Percentiles rank a stretch among this genome's conserved stretches.
Evolutionary conservation across 1,140 invertebrate genomes (phyloP).

Genomic region (Diorhabda sublineata): DNA sequence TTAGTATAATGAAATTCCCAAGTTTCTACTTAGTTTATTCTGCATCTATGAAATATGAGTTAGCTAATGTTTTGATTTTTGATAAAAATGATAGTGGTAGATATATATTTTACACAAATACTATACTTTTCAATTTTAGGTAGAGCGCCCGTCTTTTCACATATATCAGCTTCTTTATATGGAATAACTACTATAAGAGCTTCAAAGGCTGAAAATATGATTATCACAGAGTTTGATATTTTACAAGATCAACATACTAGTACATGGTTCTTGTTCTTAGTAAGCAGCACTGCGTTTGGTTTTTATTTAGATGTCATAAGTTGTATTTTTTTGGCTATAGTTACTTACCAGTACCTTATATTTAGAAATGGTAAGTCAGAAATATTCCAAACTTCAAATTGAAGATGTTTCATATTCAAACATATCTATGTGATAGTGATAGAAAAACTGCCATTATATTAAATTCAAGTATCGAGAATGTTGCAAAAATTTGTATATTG

Average conservation of each 20-base stretch:
- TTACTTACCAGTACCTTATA: constrained; percentile 59
- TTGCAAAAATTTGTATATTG: no score
- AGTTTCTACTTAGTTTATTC: no score
- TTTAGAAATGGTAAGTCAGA: constrained; percentile 40
- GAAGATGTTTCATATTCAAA: no score
- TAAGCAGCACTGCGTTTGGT: constrained; percentile 76
- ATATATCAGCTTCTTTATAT: constrained; percentile 66
- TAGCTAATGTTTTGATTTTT: no score
- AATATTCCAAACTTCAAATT: neutral
- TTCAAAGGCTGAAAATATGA: constrained; percentile 55
- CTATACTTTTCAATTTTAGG: constrained; percentile 28
- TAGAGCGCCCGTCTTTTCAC: constrained; percentile 72
- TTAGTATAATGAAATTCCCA: neutral
- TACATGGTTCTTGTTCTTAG: constrained; percentile 72
- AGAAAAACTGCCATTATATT: no score
- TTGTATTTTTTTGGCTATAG: constrained; percentile 63
- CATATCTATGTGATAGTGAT: no score
- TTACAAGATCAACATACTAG: constrained; percentile 68
- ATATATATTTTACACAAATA: no score
- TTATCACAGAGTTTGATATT: constrained; percentile 64
- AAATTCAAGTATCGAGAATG: no score
- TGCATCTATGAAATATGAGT: no score
- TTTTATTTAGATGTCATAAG: constrained; percentile 71
- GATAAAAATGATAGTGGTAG: no score
- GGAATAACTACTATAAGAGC: constrained; percentile 74